Evolutionary conservation across 2,888 invertebrate species (phyloP).

Genomic region (Isoperla grammatica): DNA sequence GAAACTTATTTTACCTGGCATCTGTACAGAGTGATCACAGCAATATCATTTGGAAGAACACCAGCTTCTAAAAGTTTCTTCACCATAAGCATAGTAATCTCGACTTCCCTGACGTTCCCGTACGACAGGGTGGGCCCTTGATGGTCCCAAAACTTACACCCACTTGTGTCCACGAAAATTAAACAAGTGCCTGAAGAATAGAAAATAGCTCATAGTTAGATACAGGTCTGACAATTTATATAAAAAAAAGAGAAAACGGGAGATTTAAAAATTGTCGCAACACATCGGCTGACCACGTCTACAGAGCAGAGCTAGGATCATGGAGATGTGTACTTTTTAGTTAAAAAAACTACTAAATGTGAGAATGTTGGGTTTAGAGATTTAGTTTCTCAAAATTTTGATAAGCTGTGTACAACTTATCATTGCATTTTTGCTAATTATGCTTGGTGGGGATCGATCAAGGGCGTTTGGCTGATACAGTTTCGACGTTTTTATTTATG

Average conservation of each 20-base stretch:
- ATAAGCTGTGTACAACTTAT: too few relatives aligned
- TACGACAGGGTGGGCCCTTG: conserved; percentile 41
- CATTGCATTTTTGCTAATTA: too few relatives aligned
- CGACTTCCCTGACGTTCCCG: conserved; percentile 46
- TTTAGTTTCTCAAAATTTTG: too few relatives aligned
- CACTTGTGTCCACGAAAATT: conserved; percentile 50
- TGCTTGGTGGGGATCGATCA: too few relatives aligned
- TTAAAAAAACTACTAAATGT: too few relatives aligned
- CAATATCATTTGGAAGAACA: conserved; percentile 44
- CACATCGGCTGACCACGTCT: too few relatives aligned
- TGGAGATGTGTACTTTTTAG: too few relatives aligned
- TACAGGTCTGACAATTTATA: neutral
- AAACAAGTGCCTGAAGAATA: conserved; percentile 39
- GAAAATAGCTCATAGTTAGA: neutral
- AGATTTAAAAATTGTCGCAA: neutral
- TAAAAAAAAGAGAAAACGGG: neutral
- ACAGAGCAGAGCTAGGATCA: too few relatives aligned
- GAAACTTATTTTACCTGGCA: conserved; percentile 48
- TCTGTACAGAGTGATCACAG: conserved; percentile 52
- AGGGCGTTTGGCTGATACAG: too few relatives aligned
- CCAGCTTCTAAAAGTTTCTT: conserved; percentile 44
- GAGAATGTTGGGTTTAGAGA: too few relatives aligned
- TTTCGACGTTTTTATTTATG: too few relatives aligned
- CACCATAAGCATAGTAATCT: conserved; percentile 45
- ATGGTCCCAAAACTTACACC: conserved; percentile 48